These are phyloP conservation scores for Galerucella calmariensis DNA, from an alignment of 2,888 invertebrate species.

Conservation along the genomic window DNA sequence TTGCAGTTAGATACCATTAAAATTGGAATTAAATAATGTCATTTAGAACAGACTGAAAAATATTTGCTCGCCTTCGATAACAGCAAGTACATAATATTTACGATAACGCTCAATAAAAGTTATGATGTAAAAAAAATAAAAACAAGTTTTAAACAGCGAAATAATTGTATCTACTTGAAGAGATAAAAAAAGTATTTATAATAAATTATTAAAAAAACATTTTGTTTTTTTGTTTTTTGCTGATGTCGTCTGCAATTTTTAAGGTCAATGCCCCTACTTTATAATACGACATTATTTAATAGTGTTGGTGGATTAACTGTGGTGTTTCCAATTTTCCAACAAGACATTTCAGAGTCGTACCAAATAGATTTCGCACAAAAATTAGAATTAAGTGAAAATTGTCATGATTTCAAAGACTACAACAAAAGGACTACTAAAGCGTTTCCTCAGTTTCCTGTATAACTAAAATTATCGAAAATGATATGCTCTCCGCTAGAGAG, in stretches of 20 bases:
- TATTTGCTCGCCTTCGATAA: constrained; percentile 13
- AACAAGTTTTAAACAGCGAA: constrained; percentile 19
- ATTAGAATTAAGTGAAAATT: neutral
- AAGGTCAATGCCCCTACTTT: constrained; percentile 49
- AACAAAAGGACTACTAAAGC: too few relatives aligned
- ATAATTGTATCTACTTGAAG: constrained; percentile 14
- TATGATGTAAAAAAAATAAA: constrained; percentile 8
- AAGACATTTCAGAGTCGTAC: constrained; percentile 29
- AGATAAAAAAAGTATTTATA: constrained; percentile 3
- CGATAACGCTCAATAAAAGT: neutral
- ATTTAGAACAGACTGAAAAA: constrained; percentile 4
- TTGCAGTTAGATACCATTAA: neutral
- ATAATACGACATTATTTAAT: constrained; percentile 48
- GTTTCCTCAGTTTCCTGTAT: too few relatives aligned
- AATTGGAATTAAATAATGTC: neutral
- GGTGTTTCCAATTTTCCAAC: constrained; percentile 45
- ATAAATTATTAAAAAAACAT: constrained; percentile 38
- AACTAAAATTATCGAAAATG: too few relatives aligned
- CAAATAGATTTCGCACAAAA: neutral
- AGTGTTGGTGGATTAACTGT: constrained; percentile 47
- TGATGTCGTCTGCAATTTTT: constrained; percentile 46
- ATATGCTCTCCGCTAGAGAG: too few relatives aligned
- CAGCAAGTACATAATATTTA: constrained; percentile 9
- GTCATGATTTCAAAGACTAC: neutral
- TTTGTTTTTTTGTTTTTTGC: constrained; percentile 36